Conservation (phyloP, 2,797 vertebrate species). For the Pygocentrus nattereri region DNA sequence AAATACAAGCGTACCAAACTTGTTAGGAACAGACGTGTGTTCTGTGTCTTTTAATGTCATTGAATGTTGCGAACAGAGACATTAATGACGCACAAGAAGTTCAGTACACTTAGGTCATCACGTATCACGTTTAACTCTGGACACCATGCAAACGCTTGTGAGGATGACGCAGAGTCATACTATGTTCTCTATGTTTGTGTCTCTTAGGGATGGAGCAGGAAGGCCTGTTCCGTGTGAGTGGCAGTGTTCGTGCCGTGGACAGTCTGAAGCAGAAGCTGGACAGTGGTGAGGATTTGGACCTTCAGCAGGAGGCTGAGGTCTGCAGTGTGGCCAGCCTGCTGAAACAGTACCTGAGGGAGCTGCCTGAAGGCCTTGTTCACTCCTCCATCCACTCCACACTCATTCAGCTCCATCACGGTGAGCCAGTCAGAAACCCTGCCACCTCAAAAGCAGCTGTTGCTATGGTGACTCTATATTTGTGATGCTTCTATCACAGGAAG, state of each 20-base stretch:
- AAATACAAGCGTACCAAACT: background rate
- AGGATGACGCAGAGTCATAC: background rate
- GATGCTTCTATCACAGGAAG: background rate
- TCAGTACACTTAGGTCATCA: background rate
- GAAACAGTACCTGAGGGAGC: slow-evolving; percentile 89
- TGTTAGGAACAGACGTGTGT: background rate
- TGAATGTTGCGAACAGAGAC: background rate
- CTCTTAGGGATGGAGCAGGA: slow-evolving; percentile 86
- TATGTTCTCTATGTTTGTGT: slow-evolving; percentile 9
- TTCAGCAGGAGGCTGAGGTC: slow-evolving; percentile 78
- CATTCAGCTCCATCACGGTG: slow-evolving; percentile 85
- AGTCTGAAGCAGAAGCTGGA: slow-evolving; percentile 84
- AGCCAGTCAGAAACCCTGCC: slow-evolving; percentile 50
- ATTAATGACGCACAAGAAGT: background rate
- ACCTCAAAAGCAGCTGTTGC: background rate
- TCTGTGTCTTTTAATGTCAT: background rate
- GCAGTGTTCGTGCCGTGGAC: slow-evolving; percentile 86
- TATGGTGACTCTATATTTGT: no score
- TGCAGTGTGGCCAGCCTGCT: slow-evolving; percentile 89
- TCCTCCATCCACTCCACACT: slow-evolving; percentile 80
- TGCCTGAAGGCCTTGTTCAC: slow-evolving; percentile 86
- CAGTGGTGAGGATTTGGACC: slow-evolving; percentile 79
- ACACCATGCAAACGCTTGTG: background rate
- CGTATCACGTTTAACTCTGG: background rate
- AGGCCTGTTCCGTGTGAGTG: slow-evolving; percentile 92